Conservation (phyloP, 2,888 invertebrate species). For the Deroplatys truncata region DNA sequence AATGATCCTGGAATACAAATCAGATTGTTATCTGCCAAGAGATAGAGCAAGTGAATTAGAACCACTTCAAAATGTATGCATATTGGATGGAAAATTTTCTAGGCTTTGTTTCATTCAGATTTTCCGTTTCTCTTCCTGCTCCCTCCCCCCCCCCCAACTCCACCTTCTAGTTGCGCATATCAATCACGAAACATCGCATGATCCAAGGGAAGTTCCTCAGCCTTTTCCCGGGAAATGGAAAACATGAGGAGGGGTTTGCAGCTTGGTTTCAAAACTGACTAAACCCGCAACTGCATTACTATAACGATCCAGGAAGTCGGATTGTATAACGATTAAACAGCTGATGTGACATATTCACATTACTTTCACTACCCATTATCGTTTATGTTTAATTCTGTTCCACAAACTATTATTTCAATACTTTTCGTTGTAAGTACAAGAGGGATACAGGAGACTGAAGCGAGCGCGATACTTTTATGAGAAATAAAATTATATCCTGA, state of each 20-base stretch:
- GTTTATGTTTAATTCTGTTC: too few relatives aligned
- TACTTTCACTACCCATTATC: too few relatives aligned
- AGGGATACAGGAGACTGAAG: too few relatives aligned
- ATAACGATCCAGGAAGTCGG: too few relatives aligned
- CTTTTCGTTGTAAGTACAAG: too few relatives aligned
- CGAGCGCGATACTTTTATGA: too few relatives aligned
- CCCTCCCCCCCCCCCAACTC: too few relatives aligned
- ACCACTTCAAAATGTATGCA: neutral
- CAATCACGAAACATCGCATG: conserved; percentile 3
- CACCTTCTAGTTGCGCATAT: neutral
- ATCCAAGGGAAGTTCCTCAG: neutral
- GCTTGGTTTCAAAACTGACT: neutral
- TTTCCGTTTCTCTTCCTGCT: neutral
- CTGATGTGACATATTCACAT: too few relatives aligned
- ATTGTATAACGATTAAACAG: too few relatives aligned
- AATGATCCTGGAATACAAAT: neutral
- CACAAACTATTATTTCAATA: too few relatives aligned
- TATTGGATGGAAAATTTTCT: neutral
- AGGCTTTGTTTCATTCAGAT: neutral
- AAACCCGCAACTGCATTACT: too few relatives aligned
- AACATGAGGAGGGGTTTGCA: neutral
- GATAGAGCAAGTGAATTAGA: neutral
- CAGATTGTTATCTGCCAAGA: neutral
- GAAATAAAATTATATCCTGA: too few relatives aligned
- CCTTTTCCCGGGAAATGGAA: neutral